Conservation (phyloP, 2,113 vertebrate genomes). For the Phalacrocorax brasilianus region DNA sequence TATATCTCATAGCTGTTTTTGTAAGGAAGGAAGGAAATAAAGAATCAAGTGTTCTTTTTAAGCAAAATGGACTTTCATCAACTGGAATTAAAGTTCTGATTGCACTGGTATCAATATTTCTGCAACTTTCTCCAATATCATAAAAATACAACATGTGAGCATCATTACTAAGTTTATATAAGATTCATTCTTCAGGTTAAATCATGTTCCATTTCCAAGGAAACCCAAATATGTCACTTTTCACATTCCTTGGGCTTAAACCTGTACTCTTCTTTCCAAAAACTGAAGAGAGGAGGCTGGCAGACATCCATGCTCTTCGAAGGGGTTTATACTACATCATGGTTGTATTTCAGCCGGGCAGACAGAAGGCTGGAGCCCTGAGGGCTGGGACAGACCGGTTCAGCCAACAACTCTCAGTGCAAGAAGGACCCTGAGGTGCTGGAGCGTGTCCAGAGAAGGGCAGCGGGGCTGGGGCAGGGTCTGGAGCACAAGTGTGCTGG, state of each 20-base stretch:
- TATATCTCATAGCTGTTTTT: fast-evolving
- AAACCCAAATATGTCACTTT: not conserved
- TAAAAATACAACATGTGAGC: fast-evolving
- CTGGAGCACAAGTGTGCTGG: too few relatives aligned
- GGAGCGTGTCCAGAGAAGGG: too few relatives aligned
- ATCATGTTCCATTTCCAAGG: constrained; percentile 1
- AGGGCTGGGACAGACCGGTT: not conserved
- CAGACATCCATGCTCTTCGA: fast-evolving
- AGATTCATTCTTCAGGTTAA: not conserved
- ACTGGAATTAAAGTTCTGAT: not conserved
- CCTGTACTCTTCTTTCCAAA: not conserved
- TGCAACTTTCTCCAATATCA: too few relatives aligned
- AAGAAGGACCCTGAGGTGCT: too few relatives aligned
- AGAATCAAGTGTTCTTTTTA: not conserved
- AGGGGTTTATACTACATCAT: fast-evolving
- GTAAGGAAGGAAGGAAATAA: not conserved
- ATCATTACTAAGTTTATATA: not conserved
- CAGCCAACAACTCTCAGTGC: not conserved
- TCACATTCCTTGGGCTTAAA: not conserved
- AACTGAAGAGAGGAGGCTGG: not conserved
- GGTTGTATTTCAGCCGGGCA: fast-evolving
- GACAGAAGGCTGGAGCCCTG: not conserved
- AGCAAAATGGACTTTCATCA: not conserved
- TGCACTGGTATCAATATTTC: not conserved
- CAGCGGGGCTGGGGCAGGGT: too few relatives aligned